Percentiles rank a stretch among this genome's conserved stretches.
Evolutionary conservation across 2,888 invertebrate genomes (phyloP).

Genomic region (Tolmerus cingulatus): DNA sequence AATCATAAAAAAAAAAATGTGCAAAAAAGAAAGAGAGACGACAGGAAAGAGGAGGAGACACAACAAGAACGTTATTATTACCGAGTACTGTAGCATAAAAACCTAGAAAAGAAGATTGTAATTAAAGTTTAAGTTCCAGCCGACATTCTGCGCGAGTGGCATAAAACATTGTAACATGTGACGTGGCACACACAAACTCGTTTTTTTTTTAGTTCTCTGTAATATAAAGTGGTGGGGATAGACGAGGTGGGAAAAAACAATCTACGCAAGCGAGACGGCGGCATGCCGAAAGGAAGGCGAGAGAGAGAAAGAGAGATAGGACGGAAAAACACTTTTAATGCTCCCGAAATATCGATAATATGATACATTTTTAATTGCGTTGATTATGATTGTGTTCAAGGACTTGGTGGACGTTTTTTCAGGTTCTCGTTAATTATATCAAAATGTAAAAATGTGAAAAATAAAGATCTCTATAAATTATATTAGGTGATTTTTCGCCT

Average conservation of each 20-base stretch:
- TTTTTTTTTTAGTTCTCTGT: neutral
- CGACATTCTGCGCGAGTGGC: neutral
- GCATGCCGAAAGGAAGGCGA: neutral
- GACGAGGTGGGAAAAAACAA: neutral
- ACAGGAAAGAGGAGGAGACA: neutral
- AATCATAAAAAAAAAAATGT: neutral
- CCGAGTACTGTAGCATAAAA: neutral
- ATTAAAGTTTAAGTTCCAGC: neutral
- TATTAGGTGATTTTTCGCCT: neutral
- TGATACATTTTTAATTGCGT: neutral
- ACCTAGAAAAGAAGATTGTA: neutral
- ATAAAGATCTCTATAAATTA: constrained; percentile 26
- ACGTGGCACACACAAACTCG: neutral
- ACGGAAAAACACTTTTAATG: neutral
- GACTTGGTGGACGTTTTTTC: constrained; percentile 18
- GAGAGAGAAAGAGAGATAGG: neutral
- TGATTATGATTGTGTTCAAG: constrained; percentile 23
- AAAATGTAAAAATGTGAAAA: constrained; percentile 30
- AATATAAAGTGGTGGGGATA: neutral
- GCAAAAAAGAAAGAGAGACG: neutral
- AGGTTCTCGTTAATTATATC: constrained; percentile 25
- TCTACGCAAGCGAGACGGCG: neutral
- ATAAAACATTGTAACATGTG: neutral
- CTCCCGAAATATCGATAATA: neutral
- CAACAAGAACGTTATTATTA: neutral